Percentiles rank a stretch among this genome's conserved stretches.
Conservation (phyloP, 2,797 vertebrate species). For the Nothura maculosa region DNA sequence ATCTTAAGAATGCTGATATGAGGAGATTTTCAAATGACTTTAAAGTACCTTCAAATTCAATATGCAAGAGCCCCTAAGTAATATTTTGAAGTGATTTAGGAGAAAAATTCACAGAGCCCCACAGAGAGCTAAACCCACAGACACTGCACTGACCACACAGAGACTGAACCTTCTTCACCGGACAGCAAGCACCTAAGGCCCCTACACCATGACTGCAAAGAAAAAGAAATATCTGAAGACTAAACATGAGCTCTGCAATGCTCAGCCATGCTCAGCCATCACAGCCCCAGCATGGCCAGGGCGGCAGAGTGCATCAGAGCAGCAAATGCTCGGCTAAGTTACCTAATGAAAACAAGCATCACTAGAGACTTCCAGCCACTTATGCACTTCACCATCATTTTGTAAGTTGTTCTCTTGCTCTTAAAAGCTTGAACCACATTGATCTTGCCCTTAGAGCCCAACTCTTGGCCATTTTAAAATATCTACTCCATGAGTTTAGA, state of each 20-base stretch:
- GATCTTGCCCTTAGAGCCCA: background rate
- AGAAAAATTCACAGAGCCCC: background rate
- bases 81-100: background rate
- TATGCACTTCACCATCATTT: background rate
- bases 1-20: background rate
- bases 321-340: background rate
- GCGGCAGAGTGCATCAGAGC: background rate
- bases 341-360: background rate
- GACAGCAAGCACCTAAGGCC: background rate
- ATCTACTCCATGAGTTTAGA: background rate
- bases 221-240: background rate
- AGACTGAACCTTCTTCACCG: background rate
- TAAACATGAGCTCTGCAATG: background rate
- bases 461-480: background rate
- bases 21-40: background rate
- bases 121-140: background rate
- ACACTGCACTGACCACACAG: background rate
- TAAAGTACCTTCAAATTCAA: background rate
- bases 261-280: background rate
- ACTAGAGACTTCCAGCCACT: background rate
- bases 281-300: background rate
- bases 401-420: background rate
- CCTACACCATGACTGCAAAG: rapidly evolving
- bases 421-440: background rate
- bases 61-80: background rate